Evolutionary conservation across 2,797 vertebrate species (phyloP).

Genomic region (Pampus argenteus): DNA sequence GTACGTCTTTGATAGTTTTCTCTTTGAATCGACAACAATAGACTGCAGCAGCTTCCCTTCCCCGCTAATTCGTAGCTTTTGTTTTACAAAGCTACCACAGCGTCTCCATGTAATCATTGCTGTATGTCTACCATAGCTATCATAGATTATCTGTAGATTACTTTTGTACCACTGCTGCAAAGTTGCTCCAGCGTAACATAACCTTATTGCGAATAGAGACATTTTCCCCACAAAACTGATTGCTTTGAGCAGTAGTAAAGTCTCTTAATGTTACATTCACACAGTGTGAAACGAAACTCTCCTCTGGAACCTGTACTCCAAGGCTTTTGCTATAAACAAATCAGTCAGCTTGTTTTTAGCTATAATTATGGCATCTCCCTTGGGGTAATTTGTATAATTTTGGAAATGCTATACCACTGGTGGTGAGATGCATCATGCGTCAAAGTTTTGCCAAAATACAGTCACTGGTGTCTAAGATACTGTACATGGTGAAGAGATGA

Average conservation of each 20-base stretch:
- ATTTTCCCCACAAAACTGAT: constrained; percentile 1
- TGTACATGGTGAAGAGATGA: neutral
- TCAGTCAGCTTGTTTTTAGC: constrained; percentile 41
- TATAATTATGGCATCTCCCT: constrained; percentile 39
- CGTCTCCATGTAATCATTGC: constrained; percentile 51
- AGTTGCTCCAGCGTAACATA: neutral
- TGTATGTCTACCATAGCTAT: constrained; percentile 27
- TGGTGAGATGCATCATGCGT: constrained; percentile 5
- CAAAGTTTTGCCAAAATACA: constrained; percentile 22
- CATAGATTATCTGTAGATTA: constrained; percentile 12
- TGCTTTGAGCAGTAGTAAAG: neutral
- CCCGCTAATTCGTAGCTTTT: constrained; percentile 69
- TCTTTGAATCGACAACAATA: constrained; percentile 63
- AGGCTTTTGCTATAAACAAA: constrained; percentile 35
- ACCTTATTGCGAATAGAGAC: neutral
- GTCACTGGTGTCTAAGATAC: neutral
- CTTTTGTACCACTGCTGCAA: constrained; percentile 2
- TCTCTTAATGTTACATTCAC: constrained; percentile 4
- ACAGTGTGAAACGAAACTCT: constrained; percentile 24
- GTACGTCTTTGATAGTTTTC: constrained; percentile 53
- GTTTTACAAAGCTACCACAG: constrained; percentile 64
- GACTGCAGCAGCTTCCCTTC: constrained; percentile 55
- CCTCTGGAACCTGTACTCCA: constrained; percentile 3
- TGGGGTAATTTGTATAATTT: constrained; percentile 39
- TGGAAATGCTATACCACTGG: constrained; percentile 30